phyloP scores from a whole-genome alignment of 2,888 invertebrate genomes.

The Melanargia galathea region DNA sequence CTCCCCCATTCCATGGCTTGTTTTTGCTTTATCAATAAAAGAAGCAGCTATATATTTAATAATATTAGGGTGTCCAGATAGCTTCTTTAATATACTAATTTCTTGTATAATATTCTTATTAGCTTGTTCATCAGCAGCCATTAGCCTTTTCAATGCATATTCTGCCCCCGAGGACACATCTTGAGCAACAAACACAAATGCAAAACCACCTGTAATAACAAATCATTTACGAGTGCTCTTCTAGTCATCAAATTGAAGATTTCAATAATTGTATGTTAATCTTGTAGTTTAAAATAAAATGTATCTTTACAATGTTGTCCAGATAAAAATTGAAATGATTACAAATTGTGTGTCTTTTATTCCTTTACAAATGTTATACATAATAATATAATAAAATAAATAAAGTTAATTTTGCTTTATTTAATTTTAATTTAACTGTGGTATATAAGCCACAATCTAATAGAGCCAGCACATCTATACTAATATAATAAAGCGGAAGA shows the following conservation, averaged over 20 bases:
- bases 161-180: conserved; percentile 92
- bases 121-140: conserved; percentile 91
- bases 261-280: too few relatives aligned
- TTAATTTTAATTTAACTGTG: too few relatives aligned
- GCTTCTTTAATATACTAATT: conserved; percentile 91
- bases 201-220: conserved; percentile 93
- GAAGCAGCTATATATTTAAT: conserved; percentile 94
- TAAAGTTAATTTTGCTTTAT: too few relatives aligned
- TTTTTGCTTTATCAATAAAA: conserved; percentile 89
- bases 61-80: conserved; percentile 95
- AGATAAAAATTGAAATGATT: too few relatives aligned
- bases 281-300: too few relatives aligned
- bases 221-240: neutral
- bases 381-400: too few relatives aligned
- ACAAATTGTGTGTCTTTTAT: too few relatives aligned
- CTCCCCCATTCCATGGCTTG: conserved; percentile 92
- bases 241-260: neutral
- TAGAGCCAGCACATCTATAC: too few relatives aligned
- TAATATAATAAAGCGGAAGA: too few relatives aligned
- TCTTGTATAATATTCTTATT: conserved; percentile 91
- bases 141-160: conserved; percentile 95
- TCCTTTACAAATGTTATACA: too few relatives aligned
- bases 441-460: too few relatives aligned
- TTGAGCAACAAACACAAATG: conserved; percentile 96
- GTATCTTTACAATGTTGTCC: too few relatives aligned